A percentile compares a stretch with the other conserved stretches of the same genome.
phyloP scores from a whole-genome alignment of 1,140 invertebrate species.

The Andrena cerasifolii region DNA sequence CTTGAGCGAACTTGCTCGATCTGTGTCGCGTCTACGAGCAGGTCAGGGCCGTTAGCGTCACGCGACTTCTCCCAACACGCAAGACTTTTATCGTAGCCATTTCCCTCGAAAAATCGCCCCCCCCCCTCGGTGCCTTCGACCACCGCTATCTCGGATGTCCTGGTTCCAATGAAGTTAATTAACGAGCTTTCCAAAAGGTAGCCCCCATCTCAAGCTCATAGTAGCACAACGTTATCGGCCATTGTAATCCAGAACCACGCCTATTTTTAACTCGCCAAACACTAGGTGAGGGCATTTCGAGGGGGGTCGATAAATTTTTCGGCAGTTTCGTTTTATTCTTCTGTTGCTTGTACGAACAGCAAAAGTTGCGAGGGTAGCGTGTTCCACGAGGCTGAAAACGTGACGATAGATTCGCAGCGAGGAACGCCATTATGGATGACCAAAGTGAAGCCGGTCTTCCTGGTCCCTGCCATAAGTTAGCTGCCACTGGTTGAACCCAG shows the following conservation, averaged over 20 bases:
- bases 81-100: slow-evolving; percentile 26
- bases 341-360: no score
- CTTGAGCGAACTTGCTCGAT: slow-evolving; percentile 10
- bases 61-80: slow-evolving; percentile 47
- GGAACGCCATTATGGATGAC: slow-evolving; percentile 68
- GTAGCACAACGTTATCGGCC: neutral
- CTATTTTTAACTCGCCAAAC: no score
- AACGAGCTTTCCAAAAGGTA: slow-evolving; percentile 5
- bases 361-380: neutral
- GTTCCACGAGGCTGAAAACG: slow-evolving; percentile 57
- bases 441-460: slow-evolving; percentile 62
- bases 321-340: no score
- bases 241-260: neutral
- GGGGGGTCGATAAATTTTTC: no score
- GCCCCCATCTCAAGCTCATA: neutral
- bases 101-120: slow-evolving; percentile 37
- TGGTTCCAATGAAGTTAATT: slow-evolving; percentile 37
- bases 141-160: slow-evolving; percentile 26
- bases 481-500: slow-evolving; percentile 70
- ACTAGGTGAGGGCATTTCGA: no score
- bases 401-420: slow-evolving; percentile 75
- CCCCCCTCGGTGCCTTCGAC: slow-evolving; percentile 24
- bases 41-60: slow-evolving; percentile 58
- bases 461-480: slow-evolving; percentile 76
- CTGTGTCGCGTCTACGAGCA: slow-evolving; percentile 34